phyloP scores from a whole-genome alignment of 2,113 vertebrate genomes.

The Panthera tigris region DNA sequence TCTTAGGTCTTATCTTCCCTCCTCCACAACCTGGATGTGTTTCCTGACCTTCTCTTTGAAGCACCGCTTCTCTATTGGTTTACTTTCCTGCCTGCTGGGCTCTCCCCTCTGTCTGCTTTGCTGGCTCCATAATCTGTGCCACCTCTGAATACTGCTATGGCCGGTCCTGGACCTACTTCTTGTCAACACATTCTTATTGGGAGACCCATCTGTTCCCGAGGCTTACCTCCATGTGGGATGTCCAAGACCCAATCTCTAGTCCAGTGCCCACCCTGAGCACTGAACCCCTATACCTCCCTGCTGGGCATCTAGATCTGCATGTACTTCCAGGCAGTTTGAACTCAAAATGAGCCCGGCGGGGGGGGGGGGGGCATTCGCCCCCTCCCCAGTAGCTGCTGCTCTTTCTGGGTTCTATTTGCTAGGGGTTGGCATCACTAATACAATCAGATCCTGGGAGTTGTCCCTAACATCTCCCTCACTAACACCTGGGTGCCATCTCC shows the following conservation, averaged over 20 bases:
- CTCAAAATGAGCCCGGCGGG: not conserved
- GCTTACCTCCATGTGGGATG: not conserved
- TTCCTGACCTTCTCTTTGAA: not conserved
- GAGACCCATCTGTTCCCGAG: not conserved
- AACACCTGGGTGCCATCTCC: not conserved
- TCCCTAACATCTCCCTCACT: not conserved
- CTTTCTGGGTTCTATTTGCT: not conserved
- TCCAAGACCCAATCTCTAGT: not conserved
- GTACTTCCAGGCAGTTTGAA: not conserved
- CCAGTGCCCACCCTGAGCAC: not conserved
- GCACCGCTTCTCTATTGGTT: rapidly evolving
- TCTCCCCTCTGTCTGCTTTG: not conserved
- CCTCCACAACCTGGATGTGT: not conserved
- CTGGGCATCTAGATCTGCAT: not conserved
- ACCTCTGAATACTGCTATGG: not conserved
- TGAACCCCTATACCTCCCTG: not conserved
- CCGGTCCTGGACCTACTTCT: not conserved
- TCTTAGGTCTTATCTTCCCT: not conserved
- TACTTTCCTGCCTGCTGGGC: not conserved
- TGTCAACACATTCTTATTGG: not conserved
- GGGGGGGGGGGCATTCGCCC: not conserved
- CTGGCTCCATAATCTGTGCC: too few species aligned
- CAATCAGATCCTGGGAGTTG: not conserved
- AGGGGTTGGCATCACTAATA: not conserved
- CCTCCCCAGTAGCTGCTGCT: not conserved